phyloP scores from a whole-genome alignment of 2,888 invertebrate genomes.

The Trypoxylon attenuatum region DNA sequence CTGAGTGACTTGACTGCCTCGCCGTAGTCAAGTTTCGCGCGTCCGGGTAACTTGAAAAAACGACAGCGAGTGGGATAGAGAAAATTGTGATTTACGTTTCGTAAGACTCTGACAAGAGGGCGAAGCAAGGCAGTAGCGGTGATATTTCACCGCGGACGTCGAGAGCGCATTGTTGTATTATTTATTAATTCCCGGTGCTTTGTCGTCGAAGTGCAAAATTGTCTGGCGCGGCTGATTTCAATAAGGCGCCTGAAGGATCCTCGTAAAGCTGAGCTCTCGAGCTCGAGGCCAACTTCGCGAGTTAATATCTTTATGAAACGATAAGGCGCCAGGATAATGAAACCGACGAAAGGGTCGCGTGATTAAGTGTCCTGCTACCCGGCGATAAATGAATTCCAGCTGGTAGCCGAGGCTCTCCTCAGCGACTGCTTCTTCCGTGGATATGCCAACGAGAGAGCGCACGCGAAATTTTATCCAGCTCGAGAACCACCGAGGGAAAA shows the following conservation, averaged over 20 bases:
- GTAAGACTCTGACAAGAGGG: too few species aligned
- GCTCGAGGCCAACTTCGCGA: conserved; percentile 33
- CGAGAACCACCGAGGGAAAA: background rate
- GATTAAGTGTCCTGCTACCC: conserved; percentile 48
- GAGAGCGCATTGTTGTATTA: too few species aligned
- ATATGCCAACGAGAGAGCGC: background rate
- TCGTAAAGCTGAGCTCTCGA: conserved; percentile 49
- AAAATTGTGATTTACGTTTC: too few species aligned
- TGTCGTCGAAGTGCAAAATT: too few species aligned
- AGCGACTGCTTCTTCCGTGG: background rate
- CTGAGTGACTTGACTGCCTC: too few species aligned
- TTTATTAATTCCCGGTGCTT: too few species aligned
- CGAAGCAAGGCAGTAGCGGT: too few species aligned
- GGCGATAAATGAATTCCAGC: conserved; percentile 53
- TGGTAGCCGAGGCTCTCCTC: conserved; percentile 9
- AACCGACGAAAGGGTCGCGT: conserved; percentile 51
- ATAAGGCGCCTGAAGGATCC: conserved; percentile 46
- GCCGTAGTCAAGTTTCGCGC: too few species aligned
- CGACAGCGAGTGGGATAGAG: too few species aligned
- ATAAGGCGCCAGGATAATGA: conserved; percentile 53
- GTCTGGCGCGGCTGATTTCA: conserved; percentile 47
- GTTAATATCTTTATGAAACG: conserved; percentile 57
- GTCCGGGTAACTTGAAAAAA: too few species aligned
- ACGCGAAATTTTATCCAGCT: conserved; percentile 27
- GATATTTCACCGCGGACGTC: too few species aligned